Base-by-base conservation (phyloP, 2,113 vertebrate genomes). In the Centropus bengalensis region DNA sequence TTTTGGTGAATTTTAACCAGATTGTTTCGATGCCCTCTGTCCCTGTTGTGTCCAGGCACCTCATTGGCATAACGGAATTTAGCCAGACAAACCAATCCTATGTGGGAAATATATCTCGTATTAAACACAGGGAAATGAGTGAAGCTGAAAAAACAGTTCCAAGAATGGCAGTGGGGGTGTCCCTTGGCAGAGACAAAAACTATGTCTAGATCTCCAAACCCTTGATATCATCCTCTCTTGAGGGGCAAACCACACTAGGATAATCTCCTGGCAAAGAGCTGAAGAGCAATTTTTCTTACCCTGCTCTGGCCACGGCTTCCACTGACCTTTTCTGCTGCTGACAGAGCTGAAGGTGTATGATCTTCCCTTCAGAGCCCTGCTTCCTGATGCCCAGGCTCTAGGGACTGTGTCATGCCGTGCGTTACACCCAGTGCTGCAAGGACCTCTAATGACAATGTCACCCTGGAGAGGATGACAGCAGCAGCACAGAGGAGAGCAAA, bases 381-480 rank as follows among this genome's bases (percentile, higher is more conserved):
- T 77, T 70, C 51, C 45, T 8, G 10, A 9, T 2, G 32, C 26
- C 8, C 6, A 3, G 19, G 12, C 51, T 40, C 38, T 6, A 42
- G 71, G 49, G 38, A 47, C 33, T 0, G 0, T 3, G 12, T 24
- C 30, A 16, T 3, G 3, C 11, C 2, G 0, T 5, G 19, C 8
- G 0, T 12, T 24, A 40, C 12, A 0, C 33, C 13, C 12, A 15
- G 26, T 20, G 18, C 38, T 33, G 55, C 67, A 26, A 12, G 4
- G 10, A 30, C 20, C 51, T 33, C 24, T 0, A 9, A 33, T n/a
- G 86, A 42, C 51, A 32, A 4, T 1, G 32, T 36, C 42, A 28
- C 23, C 70, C 55, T 38, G 10, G 55, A 40, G 21, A 59, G 60
- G 32, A 24, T 23, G 24, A 56, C 54, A 49, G 58, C 59, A 58